phyloP scores from a whole-genome alignment of 2,888 invertebrate species.

The Macrophya annulata region DNA sequence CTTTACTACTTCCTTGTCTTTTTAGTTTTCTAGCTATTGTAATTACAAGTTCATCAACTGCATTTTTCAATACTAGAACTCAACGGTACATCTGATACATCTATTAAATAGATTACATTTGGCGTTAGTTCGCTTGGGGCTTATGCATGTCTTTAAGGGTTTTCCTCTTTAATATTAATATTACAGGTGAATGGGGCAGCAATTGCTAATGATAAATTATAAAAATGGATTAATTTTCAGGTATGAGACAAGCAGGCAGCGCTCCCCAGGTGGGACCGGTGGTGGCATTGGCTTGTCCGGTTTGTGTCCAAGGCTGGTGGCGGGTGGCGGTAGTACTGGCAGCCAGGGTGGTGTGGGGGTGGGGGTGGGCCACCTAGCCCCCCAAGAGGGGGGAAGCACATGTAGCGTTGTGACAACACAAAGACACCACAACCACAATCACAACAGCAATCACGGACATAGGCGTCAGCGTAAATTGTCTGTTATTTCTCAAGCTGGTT shows the following conservation, averaged over 20 bases:
- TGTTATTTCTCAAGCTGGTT: constrained; percentile 72
- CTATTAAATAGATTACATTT: not conserved
- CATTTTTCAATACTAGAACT: not conserved
- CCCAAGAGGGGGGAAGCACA: constrained; percentile 73
- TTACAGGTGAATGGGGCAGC: not conserved
- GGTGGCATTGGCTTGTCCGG: constrained; percentile 75
- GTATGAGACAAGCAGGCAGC: constrained; percentile 79
- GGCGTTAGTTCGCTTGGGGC: not conserved
- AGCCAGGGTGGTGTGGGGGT: constrained; percentile 74
- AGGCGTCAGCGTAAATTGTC: constrained; percentile 76
- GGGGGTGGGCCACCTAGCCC: constrained; percentile 76
- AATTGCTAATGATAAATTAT: not conserved
- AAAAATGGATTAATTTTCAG: constrained; percentile 67
- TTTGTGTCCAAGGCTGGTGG: constrained; percentile 77
- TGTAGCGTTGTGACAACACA: constrained; percentile 72
- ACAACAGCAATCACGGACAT: constrained; percentile 71
- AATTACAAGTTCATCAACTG: not conserved
- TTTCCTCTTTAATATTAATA: not conserved
- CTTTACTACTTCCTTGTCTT: not conserved
- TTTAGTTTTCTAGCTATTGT: not conserved
- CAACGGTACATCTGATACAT: not conserved
- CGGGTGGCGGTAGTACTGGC: constrained; percentile 72
- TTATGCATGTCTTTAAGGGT: constrained; percentile 3
- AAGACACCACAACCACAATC: constrained; percentile 71
- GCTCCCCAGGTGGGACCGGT: constrained; percentile 75